Evolutionary conservation across 2,797 vertebrate genomes (phyloP), one percentile per base, ranked within the genome.

Genomic region (Anabacerthia variegaticeps): DNA sequence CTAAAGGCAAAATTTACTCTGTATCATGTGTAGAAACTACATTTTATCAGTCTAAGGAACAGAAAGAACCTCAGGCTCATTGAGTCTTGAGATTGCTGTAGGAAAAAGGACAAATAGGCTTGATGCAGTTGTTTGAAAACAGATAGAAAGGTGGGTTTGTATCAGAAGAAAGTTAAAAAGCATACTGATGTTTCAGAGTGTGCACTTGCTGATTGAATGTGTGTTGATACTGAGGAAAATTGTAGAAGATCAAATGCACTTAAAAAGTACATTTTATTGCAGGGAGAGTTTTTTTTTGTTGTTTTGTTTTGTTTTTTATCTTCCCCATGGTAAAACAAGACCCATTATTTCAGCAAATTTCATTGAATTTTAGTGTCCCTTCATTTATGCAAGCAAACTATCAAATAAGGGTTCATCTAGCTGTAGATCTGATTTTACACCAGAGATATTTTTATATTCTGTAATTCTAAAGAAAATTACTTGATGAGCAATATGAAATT

Each of bases 101-200:
- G 43, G 82, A 92, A 92, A 68, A 77, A 61, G 12, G 28, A 27
- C 7, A 73, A 75, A 66, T 23, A 37, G 27, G 73, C 11, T 36
- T 48, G 15, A 15, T 81, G n/a, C 6, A 48, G 55, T 27, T 56
- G 20, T 62, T 82, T 68, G 28, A 59, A 85, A 87, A 69, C 14
- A 48, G 58, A 75, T 66, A 51, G 86, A 75, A 76, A 41, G 1
- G 3, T 79, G 15, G 8, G 22, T 58, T 84, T 92, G 14, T 73
- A 66, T 55, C 27, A 62, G 9, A 62, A 65, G 49, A 90, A 77
- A 43, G 4, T 54, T 54, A 68, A 78, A 86, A 83, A 15, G 23
- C 7, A 3, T 52, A 27, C 41, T 84, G 44, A 58, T 0, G 0
- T 56, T 81, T 54, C 41, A 56, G 34, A 77, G 24, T 1, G 1